phyloP scores from a whole-genome alignment of 2,888 invertebrate genomes.

The Diabrotica balteata region DNA sequence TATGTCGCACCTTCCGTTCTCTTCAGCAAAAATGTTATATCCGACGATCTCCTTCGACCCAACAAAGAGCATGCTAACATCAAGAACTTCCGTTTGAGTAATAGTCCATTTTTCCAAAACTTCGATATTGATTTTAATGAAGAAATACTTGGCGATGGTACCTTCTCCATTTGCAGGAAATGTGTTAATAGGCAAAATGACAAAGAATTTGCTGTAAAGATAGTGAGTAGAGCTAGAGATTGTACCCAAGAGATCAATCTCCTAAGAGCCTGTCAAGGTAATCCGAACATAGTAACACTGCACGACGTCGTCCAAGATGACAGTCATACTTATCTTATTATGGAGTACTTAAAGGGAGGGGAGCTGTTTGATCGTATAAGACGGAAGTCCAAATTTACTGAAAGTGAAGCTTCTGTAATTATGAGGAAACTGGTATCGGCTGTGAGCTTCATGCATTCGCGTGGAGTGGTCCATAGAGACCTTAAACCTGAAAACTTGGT shows the following conservation, averaged over 20 bases:
- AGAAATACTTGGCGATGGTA: slow-evolving; percentile 83
- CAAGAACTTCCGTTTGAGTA: slow-evolving; percentile 54
- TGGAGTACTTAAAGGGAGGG: slow-evolving; percentile 85
- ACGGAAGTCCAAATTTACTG: slow-evolving; percentile 73
- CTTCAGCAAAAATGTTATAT: slow-evolving; percentile 80
- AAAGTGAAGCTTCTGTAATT: slow-evolving; percentile 79
- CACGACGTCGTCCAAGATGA: slow-evolving; percentile 86
- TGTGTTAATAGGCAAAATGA: slow-evolving; percentile 73
- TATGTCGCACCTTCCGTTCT: slow-evolving; percentile 93
- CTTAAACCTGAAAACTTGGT: slow-evolving; percentile 91
- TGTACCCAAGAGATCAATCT: slow-evolving; percentile 78
- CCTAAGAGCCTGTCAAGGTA: slow-evolving; percentile 84
- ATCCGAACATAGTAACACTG: slow-evolving; percentile 85
- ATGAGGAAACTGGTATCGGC: slow-evolving; percentile 84
- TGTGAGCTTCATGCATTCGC: slow-evolving; percentile 83
- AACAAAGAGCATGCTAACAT: slow-evolving; percentile 59
- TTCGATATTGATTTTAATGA: slow-evolving; percentile 78
- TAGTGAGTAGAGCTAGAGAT: slow-evolving; percentile 72
- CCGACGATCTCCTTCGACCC: slow-evolving; percentile 74
- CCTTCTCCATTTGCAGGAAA: slow-evolving; percentile 85
- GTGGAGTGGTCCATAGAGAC: slow-evolving; percentile 89
- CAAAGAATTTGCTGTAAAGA: slow-evolving; percentile 87
- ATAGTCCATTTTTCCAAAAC: slow-evolving; percentile 85
- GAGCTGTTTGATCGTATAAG: slow-evolving; percentile 77
- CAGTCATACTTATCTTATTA: slow-evolving; percentile 85